These are phyloP conservation scores for Chalcosyrphus nemorum DNA, from an alignment of 2,888 invertebrate species.

Conservation along the genomic window DNA sequence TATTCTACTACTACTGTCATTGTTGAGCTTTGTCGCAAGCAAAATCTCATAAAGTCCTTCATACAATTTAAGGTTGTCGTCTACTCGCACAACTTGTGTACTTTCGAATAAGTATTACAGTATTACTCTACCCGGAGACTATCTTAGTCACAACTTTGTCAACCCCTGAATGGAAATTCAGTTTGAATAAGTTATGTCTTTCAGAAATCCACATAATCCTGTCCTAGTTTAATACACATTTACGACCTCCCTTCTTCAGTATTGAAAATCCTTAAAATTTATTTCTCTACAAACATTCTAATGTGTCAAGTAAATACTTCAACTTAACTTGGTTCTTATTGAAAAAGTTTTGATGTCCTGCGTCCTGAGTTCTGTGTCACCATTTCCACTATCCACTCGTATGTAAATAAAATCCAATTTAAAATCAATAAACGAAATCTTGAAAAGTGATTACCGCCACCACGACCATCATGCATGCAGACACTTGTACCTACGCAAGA, in stretches of 20 bases:
- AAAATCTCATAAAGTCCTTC: too few relatives aligned
- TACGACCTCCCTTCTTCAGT: too few relatives aligned
- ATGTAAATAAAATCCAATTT: conserved; percentile 25
- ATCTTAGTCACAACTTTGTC: too few relatives aligned
- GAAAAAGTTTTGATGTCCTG: not conserved
- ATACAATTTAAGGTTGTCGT: too few relatives aligned
- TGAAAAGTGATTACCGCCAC: not conserved
- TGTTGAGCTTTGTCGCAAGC: too few relatives aligned
- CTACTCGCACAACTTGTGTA: too few relatives aligned
- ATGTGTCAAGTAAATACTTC: not conserved
- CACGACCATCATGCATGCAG: not conserved
- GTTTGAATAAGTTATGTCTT: not conserved
- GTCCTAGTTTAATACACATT: not conserved
- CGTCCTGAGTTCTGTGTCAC: not conserved
- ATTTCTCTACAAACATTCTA: not conserved
- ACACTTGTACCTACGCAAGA: not conserved
- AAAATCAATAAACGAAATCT: conserved; percentile 48
- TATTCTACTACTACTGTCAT: too few relatives aligned
- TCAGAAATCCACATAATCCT: not conserved
- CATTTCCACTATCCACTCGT: not conserved
- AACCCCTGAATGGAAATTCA: too few relatives aligned
- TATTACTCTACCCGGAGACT: too few relatives aligned
- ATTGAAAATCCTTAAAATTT: not conserved
- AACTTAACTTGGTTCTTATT: not conserved
- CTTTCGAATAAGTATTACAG: too few relatives aligned